Conservation (phyloP, 2,113 vertebrate genomes). For the Halcyon malimbica region DNA sequence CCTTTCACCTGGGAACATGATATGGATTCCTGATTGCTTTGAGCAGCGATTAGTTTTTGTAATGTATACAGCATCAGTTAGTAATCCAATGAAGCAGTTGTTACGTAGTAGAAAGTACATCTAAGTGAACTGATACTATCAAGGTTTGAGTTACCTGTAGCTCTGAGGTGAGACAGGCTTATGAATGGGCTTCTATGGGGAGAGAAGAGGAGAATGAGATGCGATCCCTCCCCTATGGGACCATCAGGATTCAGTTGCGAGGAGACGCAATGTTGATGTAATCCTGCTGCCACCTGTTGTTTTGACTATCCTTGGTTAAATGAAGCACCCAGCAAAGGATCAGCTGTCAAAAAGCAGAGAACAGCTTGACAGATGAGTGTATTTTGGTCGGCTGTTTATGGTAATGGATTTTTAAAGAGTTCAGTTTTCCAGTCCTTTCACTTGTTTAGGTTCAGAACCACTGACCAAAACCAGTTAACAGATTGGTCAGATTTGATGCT, state of each 20-base stretch:
- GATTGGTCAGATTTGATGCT: neutral
- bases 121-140: conserved; percentile 20
- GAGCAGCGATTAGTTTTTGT: conserved; percentile 46
- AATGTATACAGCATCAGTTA: conserved; percentile 36
- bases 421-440: neutral
- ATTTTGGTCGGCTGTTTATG: neutral
- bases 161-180: conserved; percentile 23
- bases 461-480: neutral
- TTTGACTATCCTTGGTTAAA: conserved; percentile 32
- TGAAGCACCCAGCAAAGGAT: conserved; percentile 27
- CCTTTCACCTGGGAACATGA: conserved; percentile 36
- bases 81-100: conserved; percentile 38
- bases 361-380: neutral
- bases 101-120: conserved; percentile 35
- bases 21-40: conserved; percentile 28
- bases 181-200: conserved; percentile 6
- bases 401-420: neutral
- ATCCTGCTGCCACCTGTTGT: conserved; percentile 60
- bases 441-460: neutral
- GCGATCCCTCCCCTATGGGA: neutral
- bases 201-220: conserved; percentile 10
- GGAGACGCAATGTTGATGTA: neutral
- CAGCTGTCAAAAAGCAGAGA: conserved; percentile 42
- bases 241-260: neutral
- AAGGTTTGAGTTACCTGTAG: conserved; percentile 47